phyloP scores from a whole-genome alignment of 2,888 invertebrate species.

The Patella ulyssiponensis region DNA sequence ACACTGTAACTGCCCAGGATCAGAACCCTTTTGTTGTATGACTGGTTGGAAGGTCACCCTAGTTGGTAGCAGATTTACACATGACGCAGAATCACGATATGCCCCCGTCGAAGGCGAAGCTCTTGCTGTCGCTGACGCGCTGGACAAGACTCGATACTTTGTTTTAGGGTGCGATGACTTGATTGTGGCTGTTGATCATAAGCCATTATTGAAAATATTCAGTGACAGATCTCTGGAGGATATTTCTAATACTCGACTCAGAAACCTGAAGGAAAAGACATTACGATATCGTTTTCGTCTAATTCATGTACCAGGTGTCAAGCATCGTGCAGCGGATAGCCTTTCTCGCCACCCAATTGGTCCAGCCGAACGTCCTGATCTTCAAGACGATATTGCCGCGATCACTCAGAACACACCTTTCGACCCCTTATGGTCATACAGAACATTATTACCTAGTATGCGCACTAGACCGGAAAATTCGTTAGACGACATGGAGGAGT shows the following conservation, averaged over 20 bases:
- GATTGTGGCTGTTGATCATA: conserved; percentile 39
- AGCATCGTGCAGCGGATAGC: conserved; percentile 34
- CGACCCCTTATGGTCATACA: not conserved
- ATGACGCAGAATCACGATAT: conserved; percentile 37
- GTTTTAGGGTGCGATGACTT: conserved; percentile 34
- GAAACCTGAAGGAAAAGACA: conserved; percentile 45
- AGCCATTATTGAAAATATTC: conserved; percentile 36
- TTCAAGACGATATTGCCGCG: conserved; percentile 32
- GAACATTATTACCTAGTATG: not conserved
- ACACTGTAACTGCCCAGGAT: conserved; percentile 34
- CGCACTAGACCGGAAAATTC: not conserved
- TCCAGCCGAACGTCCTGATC: conserved; percentile 17
- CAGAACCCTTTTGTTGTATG: conserved; percentile 39
- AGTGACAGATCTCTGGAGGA: conserved; percentile 32
- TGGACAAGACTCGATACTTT: conserved; percentile 31
- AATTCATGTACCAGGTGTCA: conserved; percentile 24
- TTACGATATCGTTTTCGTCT: not conserved
- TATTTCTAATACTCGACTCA: conserved; percentile 39
- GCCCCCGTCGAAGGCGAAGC: conserved; percentile 9
- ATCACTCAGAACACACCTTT: not conserved
- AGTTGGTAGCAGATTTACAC: conserved; percentile 44
- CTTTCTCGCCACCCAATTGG: conserved; percentile 42
- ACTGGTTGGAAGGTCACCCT: conserved; percentile 40
- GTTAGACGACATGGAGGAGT: not conserved
- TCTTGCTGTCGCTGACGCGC: conserved; percentile 38